These are phyloP conservation scores for Zingel zingel DNA, from an alignment of 2,113 vertebrate species.

Conservation along the genomic window DNA sequence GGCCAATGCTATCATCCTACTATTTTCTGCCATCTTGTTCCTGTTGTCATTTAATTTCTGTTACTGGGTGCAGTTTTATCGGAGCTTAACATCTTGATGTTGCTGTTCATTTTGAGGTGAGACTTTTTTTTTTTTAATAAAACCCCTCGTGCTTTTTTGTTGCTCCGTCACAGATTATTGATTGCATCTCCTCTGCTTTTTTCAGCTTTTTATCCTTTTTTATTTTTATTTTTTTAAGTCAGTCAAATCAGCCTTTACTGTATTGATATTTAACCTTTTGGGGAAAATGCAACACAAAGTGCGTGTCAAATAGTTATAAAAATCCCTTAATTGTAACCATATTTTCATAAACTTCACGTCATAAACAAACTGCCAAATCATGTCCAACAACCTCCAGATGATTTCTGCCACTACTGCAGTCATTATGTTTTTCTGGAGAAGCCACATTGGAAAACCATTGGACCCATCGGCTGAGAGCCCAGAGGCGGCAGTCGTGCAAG, in stretches of 20 bases:
- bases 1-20: background rate
- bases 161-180: background rate
- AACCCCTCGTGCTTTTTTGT: background rate
- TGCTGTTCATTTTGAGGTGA: background rate
- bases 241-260: background rate
- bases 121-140: background rate
- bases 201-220: background rate
- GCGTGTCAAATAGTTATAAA: background rate
- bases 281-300: background rate
- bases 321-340: background rate
- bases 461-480: slow-evolving; percentile 55
- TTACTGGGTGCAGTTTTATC: background rate
- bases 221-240: background rate
- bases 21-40: slow-evolving; percentile 22
- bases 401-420: slow-evolving; percentile 35
- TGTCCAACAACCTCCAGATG: slow-evolving; percentile 4
- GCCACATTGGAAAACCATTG: slow-evolving; percentile 58
- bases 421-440: slow-evolving; percentile 45
- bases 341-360: background rate
- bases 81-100: slow-evolving; percentile 12
- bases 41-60: slow-evolving; percentile 22
- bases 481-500: slow-evolving; percentile 60
- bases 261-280: background rate
- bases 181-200: background rate
- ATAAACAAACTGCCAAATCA: too few relatives aligned